phyloP scores from a whole-genome alignment of 2,888 invertebrate species.

The Muscina levida region DNA sequence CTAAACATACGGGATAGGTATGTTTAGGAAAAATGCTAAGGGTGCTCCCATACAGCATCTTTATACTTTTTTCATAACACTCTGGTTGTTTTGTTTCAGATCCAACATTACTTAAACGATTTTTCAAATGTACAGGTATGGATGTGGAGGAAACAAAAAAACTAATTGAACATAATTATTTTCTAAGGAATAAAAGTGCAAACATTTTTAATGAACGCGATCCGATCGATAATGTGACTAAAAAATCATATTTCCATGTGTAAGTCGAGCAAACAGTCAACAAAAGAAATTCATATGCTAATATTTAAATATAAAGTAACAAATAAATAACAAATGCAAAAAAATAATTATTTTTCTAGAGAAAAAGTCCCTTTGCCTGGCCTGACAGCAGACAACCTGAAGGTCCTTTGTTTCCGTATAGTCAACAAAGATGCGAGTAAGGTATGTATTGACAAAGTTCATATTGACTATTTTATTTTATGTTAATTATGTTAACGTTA shows the following conservation, averaged over 20 bases:
- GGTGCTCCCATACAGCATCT: no score
- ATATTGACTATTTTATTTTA: no score
- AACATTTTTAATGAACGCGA: conserved; percentile 81
- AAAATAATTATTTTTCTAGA: conserved; percentile 54
- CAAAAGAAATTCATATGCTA: no score
- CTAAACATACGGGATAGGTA: no score
- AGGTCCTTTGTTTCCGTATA: conserved; percentile 71
- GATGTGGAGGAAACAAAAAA: conserved; percentile 73
- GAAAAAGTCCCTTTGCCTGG: conserved; percentile 73
- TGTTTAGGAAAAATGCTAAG: no score
- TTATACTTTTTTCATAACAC: no score
- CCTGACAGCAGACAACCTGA: conserved; percentile 72
- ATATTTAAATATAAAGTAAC: neutral
- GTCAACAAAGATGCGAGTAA: conserved; percentile 70
- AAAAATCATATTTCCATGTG: conserved; percentile 66
- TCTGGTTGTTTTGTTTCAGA: conserved; percentile 70
- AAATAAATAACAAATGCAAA: neutral
- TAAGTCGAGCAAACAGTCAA: no score
- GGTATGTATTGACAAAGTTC: conserved; percentile 61
- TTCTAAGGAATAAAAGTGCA: conserved; percentile 80
- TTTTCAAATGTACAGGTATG: conserved; percentile 72
- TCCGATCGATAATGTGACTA: conserved; percentile 74
- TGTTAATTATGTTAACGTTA: neutral
- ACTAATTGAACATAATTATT: conserved; percentile 78
- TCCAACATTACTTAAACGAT: conserved; percentile 72